Base-by-base conservation (phyloP, 2,888 invertebrate species). In the Drosophila formosana region DNA sequence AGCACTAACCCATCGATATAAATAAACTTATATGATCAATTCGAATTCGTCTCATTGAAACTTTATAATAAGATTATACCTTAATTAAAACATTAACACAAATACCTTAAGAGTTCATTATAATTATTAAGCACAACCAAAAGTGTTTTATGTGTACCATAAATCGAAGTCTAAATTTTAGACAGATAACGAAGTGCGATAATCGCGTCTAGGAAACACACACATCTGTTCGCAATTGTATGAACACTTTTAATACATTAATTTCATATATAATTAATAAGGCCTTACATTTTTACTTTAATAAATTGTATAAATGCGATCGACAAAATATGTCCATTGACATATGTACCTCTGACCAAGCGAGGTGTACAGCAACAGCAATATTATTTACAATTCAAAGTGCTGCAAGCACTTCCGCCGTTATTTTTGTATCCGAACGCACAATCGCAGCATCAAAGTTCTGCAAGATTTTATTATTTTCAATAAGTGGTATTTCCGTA, bases 401-500 rank as follows among this genome's bases (percentile, higher is more conserved):
- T 18, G 95, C 95, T 61, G 95, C 94, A 70, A 99, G 94, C 30
- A 99, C 95, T 76, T 97, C 97, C 60, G 95, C 95, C 2, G 98
- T 98, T 61, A 99, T 98, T 94, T 98, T 98, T 0, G 98, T 97
- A 66, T 98, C 98, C 4, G 98, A 98, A 18, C 99, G 95, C 1
- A 99, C 98, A 78, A 99, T 97, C 76, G 98, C 93, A 0, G 96
- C 98, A 91, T 99, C 97, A 90, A 97, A 96, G 82, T 96, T 95
- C 98, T 98, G 92, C 50, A 13, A 37, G 41, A 58, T 52, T 30
- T 26, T 37, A 68, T 52, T 64, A 72, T 56, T 49, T 25, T 39
- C 58, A 69, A 45, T 58, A 72, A 39, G 5, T 32, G 30, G 11
- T 34, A 25, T 18, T 18, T 18, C 18, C 18, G 18, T 18, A 1